Base-by-base conservation (phyloP, 2,888 invertebrate species). In the Apamea sordens region DNA sequence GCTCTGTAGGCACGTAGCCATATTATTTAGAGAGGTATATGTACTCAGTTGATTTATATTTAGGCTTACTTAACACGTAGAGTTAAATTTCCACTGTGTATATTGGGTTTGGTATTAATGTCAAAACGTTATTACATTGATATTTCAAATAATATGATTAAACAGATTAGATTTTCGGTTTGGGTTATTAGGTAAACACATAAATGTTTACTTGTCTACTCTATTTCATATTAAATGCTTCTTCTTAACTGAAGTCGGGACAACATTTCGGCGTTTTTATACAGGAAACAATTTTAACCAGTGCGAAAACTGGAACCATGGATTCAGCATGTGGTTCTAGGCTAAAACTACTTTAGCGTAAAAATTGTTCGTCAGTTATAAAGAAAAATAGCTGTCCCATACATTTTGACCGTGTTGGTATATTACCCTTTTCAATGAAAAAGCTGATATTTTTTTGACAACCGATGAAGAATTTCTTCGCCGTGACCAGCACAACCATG, bases 41-140 rank as follows among this genome's bases (percentile, higher is more conserved):
- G 67, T 84, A 78, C 32, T 41, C 32, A 77, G 71, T 56, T 84
- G 86, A 86, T 84, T 83, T 86, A 77, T 86, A 86, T 83, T 86
- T 53, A 61, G 32, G 59, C 36, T 72, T n/a, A 67, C 7, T 64
- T 64, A 76, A 64, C 72, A 28, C 59, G 69, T 73, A 53, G 65
- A 85, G 73, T 82, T 85, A 68, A 80, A 82, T 85, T 85, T 79
- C 59, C 68, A 59, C 59, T 53, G 64, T 53, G 53, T 64, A 63
- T 71, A 24, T 36, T 81, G 69, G 68, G 36, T 79, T 50, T 65
- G 80, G 32, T 80, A 77, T 53, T 79, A 68, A 77, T 76, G 53
- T 77, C 24, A 21, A 44, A 59, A 44, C 18, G 77, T 76, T 83
- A 76, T 63, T 36, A 69, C 28, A n/a, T 41, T 80, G 44, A 63